Evolutionary conservation across 2,888 invertebrate genomes (phyloP), one percentile per base, ranked within the genome.

Genomic region (Pyrrhosoma nymphula): DNA sequence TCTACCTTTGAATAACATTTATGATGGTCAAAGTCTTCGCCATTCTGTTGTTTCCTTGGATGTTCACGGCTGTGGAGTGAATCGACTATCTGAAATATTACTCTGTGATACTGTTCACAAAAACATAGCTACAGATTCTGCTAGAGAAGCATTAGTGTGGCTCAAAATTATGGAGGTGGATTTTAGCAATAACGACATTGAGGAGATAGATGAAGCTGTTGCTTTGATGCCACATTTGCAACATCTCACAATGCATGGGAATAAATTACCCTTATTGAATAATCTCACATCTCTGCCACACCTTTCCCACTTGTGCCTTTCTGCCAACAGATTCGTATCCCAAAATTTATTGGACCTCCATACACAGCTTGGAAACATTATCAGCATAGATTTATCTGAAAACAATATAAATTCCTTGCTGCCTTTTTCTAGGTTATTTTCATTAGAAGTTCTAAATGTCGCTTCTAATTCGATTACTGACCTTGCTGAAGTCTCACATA

Each of bases 31-130:
- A 96, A 97, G 97, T 96, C 96, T 97, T 75, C 97, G 99, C 55
- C 98, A 98, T 95, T 98, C 98, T 0, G 97, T 99, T 0, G 97
- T 97, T 95, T 97, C 97, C 95, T 96, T 99, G 0, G 97, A 97
- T 93, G 98, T 98, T 82, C 97, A 98, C 95, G 97, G 98, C 95
- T 98, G 98, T 18, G 97, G 97, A 95, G 97, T 98, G 63, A 97
- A 97, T 95, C 98, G 97, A 30, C 98, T 99, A 95, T 98, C 98
- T 96, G 98, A 99, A 96, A 98, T 99, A 96, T 97, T 99, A 18
- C 97, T 99, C 95, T 99, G 99, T 96, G 99, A 99, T 97, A 98
- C 98, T 96, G 97, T 99, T 95, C 98, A 99, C 96, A 98, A 98
- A 95, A 97, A 97, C 63, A 97, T 97, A 95, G 97, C 69, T 18